These are phyloP conservation scores for Austrofundulus limnaeus DNA, from an alignment of 2,113 vertebrate species.

Conservation along the genomic window DNA sequence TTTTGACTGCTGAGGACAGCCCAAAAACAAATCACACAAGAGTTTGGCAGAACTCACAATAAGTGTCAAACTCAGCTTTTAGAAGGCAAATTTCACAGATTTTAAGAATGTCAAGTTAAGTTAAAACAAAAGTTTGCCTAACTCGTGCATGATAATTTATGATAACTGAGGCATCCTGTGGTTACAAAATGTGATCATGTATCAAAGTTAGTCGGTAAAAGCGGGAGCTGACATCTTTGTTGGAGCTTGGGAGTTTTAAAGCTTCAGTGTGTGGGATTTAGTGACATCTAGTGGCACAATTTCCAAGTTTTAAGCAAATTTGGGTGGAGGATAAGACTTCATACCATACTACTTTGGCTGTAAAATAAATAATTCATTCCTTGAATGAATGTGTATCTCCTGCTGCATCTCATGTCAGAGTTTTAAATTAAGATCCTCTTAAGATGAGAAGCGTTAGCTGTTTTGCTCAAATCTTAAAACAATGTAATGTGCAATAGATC, in stretches of 20 bases:
- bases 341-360: no score
- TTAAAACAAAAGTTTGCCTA: conserved; percentile 32
- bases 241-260: not conserved
- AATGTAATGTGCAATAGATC: no score
- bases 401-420: no score
- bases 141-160: conserved; percentile 41
- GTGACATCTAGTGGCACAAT: not conserved
- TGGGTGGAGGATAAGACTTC: no score
- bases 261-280: not conserved
- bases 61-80: conserved; percentile 9
- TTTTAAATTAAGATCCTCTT: no score
- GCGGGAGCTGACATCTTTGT: not conserved
- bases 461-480: no score
- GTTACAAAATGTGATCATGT: not conserved
- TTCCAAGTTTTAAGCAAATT: not conserved
- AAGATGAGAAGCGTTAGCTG: no score
- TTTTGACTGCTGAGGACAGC: conserved; percentile 42
- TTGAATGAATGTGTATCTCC: no score
- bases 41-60: conserved; percentile 32
- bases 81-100: not conserved
- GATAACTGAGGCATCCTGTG: conserved; percentile 4
- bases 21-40: conserved; percentile 41
- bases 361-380: no score
- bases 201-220: not conserved
- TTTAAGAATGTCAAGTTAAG: not conserved